phyloP scores from a whole-genome alignment of 2,888 invertebrate genomes.

The Tenthredo mesomela region DNA sequence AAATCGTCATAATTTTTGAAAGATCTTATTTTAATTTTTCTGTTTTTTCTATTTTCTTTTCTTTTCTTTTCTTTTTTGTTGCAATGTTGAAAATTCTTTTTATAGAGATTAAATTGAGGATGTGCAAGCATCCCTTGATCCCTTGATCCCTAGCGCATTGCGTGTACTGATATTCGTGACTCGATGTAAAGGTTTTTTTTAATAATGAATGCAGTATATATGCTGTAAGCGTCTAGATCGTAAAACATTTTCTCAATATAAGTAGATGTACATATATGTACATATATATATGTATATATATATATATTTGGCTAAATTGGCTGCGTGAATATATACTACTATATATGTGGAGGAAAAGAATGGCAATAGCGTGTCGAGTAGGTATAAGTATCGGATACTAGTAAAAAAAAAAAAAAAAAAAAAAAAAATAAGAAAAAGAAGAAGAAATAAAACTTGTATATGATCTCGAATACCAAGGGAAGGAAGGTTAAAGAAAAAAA shows the following conservation, averaged over 20 bases:
- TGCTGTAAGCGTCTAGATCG: background rate
- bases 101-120: background rate
- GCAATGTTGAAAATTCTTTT: too few relatives aligned
- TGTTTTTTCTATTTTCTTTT: background rate
- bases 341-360: background rate
- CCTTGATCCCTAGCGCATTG: background rate
- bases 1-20: too few relatives aligned
- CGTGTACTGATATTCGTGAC: background rate
- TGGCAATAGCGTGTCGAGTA: background rate
- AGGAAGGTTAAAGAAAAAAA: too few relatives aligned
- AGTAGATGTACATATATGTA: background rate
- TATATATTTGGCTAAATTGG: background rate
- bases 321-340: background rate
- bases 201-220: constrained; percentile 8
- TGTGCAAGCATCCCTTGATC: too few relatives aligned
- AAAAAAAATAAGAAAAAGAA: background rate
- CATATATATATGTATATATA: too few relatives aligned
- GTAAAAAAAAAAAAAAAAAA: background rate
- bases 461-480: background rate
- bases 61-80: background rate
- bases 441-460: background rate
- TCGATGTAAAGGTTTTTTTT: background rate
- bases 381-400: background rate
- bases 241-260: constrained; percentile 4
- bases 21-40: too few relatives aligned